Percentiles rank a stretch among this genome's conserved stretches.
Evolutionary conservation across 2,888 invertebrate genomes (phyloP).

Genomic region (Flexamia atlantica): DNA sequence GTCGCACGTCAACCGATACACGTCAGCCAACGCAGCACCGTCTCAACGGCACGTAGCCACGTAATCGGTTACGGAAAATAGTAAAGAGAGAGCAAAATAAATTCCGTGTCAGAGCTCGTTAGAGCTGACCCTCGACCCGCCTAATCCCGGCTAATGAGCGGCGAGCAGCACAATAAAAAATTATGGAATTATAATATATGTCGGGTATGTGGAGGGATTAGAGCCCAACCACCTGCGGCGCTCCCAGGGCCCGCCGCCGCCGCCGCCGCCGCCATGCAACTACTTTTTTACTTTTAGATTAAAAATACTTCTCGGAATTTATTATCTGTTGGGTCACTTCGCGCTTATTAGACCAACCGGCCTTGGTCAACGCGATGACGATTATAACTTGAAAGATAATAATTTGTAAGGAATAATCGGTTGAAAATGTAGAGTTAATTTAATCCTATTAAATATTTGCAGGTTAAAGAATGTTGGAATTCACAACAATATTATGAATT

Average conservation of each 20-base stretch:
- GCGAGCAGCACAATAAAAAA: conserved; percentile 32
- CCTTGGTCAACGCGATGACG: too few relatives aligned
- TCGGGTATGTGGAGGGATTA: conserved; percentile 48
- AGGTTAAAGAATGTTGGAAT: too few relatives aligned
- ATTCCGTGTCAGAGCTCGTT: conserved; percentile 54
- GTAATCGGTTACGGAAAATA: conserved; percentile 49
- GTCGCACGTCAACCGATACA: neutral
- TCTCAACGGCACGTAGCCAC: conserved; percentile 1
- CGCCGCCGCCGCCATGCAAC: neutral
- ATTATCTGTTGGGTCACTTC: neutral
- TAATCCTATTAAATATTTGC: too few relatives aligned
- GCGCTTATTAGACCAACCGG: too few relatives aligned
- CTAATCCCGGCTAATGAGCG: conserved; percentile 55
- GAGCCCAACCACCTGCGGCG: conserved; percentile 38
- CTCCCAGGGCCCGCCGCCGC: conserved; percentile 3
- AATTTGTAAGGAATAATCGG: too few relatives aligned
- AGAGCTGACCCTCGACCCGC: conserved; percentile 42
- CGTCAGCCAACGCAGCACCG: neutral
- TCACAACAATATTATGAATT: too few relatives aligned
- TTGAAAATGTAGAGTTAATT: too few relatives aligned
- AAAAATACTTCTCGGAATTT: neutral
- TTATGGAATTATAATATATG: conserved; percentile 58
- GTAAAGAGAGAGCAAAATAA: conserved; percentile 49
- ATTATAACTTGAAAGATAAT: too few relatives aligned
- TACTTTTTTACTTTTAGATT: neutral